phyloP scores from a whole-genome alignment of 2,888 invertebrate genomes.

The Lasioglossum pauxillum region DNA sequence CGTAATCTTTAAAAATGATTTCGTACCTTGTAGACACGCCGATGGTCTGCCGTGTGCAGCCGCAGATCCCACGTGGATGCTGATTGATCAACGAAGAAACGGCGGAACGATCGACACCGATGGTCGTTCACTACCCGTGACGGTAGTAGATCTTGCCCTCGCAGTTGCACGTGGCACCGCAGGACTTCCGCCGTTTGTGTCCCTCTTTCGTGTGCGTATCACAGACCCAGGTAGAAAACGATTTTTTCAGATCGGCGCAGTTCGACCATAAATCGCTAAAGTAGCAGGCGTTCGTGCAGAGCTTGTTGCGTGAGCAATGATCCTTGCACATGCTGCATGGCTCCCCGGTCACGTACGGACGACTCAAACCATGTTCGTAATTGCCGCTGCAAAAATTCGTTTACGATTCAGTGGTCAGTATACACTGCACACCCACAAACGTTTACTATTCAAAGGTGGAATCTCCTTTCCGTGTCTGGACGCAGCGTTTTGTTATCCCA shows the following conservation, averaged over 20 bases:
- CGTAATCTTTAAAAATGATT: conserved; percentile 35
- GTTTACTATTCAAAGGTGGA: background rate
- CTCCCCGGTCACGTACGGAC: conserved; percentile 89
- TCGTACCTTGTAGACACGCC: conserved; percentile 41
- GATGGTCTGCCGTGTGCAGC: background rate
- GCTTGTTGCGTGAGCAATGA: conserved; percentile 87
- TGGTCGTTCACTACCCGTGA: conserved; percentile 57
- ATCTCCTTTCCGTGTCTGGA: too few species aligned
- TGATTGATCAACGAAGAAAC: conserved; percentile 16
- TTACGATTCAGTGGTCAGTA: background rate
- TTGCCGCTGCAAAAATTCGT: conserved; percentile 71
- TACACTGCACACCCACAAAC: background rate
- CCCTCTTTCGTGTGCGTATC: conserved; percentile 86
- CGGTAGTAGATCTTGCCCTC: conserved; percentile 85
- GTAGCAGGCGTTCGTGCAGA: conserved; percentile 91
- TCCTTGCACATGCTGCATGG: conserved; percentile 89
- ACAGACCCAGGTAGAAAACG: conserved; percentile 88
- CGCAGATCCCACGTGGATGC: background rate
- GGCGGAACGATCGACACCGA: background rate
- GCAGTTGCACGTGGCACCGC: conserved; percentile 91
- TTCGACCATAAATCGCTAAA: conserved; percentile 90
- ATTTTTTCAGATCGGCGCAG: conserved; percentile 88
- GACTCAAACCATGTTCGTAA: conserved; percentile 66
- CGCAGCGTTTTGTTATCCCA: too few species aligned
- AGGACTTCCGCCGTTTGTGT: conserved; percentile 86